A percentile compares a stretch with the other conserved stretches of the same genome.
These are phyloP conservation scores for Pristiophorus japonicus DNA, from an alignment of 2,113 vertebrate species.

Conservation along the genomic window DNA sequence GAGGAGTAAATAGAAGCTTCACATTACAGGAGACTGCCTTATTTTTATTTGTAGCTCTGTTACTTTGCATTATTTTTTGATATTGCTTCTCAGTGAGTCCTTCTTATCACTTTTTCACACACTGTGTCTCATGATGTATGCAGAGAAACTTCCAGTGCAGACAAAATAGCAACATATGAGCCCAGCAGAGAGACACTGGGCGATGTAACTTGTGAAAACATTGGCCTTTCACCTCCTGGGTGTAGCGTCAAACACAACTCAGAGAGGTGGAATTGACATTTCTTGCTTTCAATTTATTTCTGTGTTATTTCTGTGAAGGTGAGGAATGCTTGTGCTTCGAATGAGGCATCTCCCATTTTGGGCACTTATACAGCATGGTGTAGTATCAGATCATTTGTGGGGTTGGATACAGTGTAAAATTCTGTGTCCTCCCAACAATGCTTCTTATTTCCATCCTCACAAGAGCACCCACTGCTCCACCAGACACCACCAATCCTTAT, in stretches of 20 bases:
- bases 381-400: background rate
- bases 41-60: background rate
- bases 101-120: background rate
- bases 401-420: background rate
- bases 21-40: background rate
- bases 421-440: background rate
- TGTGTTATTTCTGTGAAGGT: background rate
- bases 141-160: background rate
- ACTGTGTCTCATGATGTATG: background rate
- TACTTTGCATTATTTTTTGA: background rate
- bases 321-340: background rate
- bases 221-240: background rate
- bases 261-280: constrained; percentile 6
- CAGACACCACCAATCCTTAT: background rate
- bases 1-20: background rate
- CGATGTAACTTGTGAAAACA: background rate
- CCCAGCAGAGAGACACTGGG: background rate
- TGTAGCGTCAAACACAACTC: background rate
- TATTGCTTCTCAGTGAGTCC: background rate
- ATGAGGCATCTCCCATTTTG: background rate
- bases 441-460: background rate
- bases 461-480: background rate
- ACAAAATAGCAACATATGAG: background rate
- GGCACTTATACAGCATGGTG: background rate
- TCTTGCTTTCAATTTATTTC: background rate